phyloP scores from a whole-genome alignment of 2,888 invertebrate genomes.

The Lysandra bellargus region DNA sequence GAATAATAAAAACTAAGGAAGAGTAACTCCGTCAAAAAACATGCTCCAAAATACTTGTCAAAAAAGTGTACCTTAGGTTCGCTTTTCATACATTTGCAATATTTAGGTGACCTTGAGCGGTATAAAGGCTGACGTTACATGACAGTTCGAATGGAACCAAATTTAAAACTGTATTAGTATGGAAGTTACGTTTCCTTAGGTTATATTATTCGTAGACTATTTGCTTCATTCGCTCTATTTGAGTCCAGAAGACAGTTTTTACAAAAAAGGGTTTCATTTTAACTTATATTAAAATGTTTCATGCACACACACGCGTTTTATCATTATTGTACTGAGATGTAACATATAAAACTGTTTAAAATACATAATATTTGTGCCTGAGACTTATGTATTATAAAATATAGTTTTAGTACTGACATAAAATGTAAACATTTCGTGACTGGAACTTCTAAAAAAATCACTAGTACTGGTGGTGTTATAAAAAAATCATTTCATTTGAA shows the following conservation, averaged over 20 bases:
- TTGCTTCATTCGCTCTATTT: background rate
- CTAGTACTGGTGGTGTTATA: background rate
- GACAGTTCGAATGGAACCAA: no score
- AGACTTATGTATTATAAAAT: background rate
- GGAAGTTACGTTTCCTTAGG: no score
- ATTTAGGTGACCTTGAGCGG: no score
- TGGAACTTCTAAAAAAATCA: background rate
- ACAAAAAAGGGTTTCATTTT: background rate
- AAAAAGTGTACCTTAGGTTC: no score
- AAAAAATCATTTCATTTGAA: background rate
- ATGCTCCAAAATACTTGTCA: no score
- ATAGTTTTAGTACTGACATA: background rate
- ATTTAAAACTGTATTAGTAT: no score
- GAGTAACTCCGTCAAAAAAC: no score
- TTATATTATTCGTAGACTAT: no score
- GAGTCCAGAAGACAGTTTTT: background rate
- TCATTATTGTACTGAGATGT: constrained; percentile 4
- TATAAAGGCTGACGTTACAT: no score
- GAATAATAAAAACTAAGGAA: no score
- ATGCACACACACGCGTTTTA: background rate
- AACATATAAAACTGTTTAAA: background rate
- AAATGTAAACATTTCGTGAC: background rate
- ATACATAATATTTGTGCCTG: constrained; percentile 9
- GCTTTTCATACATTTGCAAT: no score
- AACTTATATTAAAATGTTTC: background rate